Evolutionary conservation across 2,113 vertebrate species (phyloP).

Genomic region (Dasyprocta punctata): DNA sequence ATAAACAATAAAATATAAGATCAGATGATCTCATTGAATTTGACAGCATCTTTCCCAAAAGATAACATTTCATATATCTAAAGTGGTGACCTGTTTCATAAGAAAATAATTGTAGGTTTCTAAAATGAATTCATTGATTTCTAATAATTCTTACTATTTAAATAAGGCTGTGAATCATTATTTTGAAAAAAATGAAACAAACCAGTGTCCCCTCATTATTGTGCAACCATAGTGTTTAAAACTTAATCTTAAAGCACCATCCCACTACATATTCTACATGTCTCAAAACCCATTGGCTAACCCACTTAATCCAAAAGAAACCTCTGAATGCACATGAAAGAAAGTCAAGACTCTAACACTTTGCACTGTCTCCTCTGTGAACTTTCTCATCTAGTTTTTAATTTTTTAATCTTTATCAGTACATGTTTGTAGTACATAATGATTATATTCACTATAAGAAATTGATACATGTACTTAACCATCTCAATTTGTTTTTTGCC

Average conservation of each 20-base stretch:
- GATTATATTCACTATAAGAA: background rate
- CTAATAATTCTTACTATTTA: background rate
- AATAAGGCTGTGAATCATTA: background rate
- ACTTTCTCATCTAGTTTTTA: background rate
- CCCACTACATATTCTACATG: too few relatives aligned
- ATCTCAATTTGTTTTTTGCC: background rate
- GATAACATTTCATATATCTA: background rate
- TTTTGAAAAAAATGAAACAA: background rate
- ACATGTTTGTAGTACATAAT: background rate
- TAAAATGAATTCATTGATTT: conserved; percentile 17
- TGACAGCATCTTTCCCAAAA: background rate
- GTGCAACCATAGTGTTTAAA: background rate
- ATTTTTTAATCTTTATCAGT: background rate
- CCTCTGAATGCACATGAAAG: background rate
- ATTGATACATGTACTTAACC: background rate
- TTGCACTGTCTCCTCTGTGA: background rate
- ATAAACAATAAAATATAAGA: background rate
- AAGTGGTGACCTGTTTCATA: background rate
- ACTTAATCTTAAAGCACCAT: background rate
- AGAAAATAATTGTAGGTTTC: background rate
- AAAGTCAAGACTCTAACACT: background rate
- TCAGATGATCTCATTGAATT: background rate
- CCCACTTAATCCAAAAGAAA: background rate
- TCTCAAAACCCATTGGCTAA: background rate
- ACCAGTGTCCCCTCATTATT: background rate